Evolutionary conservation across 1,140 invertebrate species (phyloP).

Genomic region (Halesus radiatus): DNA sequence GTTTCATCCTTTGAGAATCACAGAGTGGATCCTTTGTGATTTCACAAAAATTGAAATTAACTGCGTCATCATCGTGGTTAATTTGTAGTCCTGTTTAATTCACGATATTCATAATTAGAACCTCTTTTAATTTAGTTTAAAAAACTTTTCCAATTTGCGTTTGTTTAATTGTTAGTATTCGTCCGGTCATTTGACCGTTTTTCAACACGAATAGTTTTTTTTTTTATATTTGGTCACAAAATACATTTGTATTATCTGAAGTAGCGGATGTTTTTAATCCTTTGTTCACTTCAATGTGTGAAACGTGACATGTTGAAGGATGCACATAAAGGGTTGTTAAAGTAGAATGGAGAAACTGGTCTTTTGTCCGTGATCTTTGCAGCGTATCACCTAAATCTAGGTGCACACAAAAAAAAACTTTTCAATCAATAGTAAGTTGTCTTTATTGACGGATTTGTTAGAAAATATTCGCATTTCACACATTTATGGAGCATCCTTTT

Average conservation of each 20-base stretch:
- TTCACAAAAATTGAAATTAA: no score
- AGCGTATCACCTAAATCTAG: background rate
- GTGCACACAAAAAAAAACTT: background rate
- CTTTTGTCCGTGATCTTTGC: slow-evolving; percentile 15
- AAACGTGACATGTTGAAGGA: slow-evolving; percentile 24
- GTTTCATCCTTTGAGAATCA: background rate
- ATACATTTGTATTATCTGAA: slow-evolving; percentile 13
- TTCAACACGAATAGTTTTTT: background rate
- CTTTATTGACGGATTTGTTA: background rate
- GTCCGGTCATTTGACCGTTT: no score
- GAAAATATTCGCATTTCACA: background rate
- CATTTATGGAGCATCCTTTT: no score
- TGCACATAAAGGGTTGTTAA: background rate
- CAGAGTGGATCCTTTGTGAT: background rate
- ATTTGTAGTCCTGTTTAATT: background rate
- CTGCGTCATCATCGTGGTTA: background rate
- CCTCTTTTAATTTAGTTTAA: background rate
- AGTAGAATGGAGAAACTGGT: background rate
- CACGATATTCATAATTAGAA: background rate
- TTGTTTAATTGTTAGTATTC: background rate
- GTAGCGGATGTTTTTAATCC: slow-evolving; percentile 5
- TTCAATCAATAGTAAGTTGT: background rate
- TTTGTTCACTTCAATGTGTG: slow-evolving; percentile 7
- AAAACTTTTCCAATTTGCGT: background rate
- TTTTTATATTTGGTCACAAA: background rate